Evolutionary conservation across 1,140 invertebrate genomes (phyloP).

Genomic region (Melanaphis sacchari): DNA sequence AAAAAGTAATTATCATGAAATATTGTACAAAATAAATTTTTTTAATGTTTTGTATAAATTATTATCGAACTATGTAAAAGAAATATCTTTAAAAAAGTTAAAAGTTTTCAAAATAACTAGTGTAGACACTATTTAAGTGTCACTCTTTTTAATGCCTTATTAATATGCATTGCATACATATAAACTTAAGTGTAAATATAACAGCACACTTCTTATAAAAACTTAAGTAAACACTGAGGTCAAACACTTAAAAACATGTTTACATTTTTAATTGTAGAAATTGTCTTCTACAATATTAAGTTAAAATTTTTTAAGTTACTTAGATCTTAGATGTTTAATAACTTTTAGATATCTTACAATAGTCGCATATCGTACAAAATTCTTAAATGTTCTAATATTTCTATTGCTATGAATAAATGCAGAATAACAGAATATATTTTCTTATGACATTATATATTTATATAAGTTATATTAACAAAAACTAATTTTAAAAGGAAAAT

Average conservation of each 20-base stretch:
- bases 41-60: no score
- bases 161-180: background rate
- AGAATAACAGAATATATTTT: background rate
- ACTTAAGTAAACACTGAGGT: background rate
- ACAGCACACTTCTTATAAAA: background rate
- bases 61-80: no score
- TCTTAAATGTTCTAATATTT: background rate
- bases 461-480: background rate
- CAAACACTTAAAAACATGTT: no score
- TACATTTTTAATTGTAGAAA: background rate
- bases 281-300: no score
- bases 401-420: background rate
- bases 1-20: no score
- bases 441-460: background rate
- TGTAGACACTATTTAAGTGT: no score
- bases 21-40: no score
- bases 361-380: constrained; percentile 49
- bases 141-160: background rate
- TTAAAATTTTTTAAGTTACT: background rate
- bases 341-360: constrained; percentile 51
- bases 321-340: constrained; percentile 30
- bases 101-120: no score
- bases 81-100: no score
- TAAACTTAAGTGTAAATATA: background rate
- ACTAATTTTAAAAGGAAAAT: background rate